Conservation (phyloP, 2,888 invertebrate species). For the Bombyx huttoni region DNA sequence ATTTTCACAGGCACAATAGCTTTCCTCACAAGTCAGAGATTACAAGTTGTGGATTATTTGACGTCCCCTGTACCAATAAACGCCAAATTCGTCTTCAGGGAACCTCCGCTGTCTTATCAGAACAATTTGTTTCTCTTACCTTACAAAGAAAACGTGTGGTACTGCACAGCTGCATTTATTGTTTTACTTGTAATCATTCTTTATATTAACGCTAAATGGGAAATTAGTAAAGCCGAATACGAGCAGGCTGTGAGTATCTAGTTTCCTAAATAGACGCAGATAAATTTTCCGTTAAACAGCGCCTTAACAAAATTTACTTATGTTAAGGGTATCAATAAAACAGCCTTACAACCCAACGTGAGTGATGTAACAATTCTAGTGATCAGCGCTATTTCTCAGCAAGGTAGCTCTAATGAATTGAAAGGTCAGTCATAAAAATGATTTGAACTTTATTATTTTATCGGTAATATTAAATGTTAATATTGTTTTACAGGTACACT, state of each 20-base stretch:
- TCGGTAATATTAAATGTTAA: too few species aligned
- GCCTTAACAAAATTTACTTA: neutral
- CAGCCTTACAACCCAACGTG: slow-evolving; percentile 30
- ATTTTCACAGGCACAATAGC: slow-evolving; percentile 27
- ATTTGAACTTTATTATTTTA: neutral
- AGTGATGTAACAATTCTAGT: slow-evolving; percentile 68
- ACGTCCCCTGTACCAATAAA: slow-evolving; percentile 42
- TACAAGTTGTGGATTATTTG: slow-evolving; percentile 49
- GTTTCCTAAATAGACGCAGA: too few species aligned
- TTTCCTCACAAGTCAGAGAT: slow-evolving; percentile 26
- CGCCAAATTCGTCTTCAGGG: slow-evolving; percentile 73
- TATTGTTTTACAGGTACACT: slow-evolving; percentile 25
- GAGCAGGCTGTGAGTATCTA: slow-evolving; percentile 10
- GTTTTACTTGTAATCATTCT: slow-evolving; percentile 28
- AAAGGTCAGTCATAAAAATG: slow-evolving; percentile 20
- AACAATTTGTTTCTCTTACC: slow-evolving; percentile 77
- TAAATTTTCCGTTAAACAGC: too few species aligned
- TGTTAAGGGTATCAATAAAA: slow-evolving; percentile 18
- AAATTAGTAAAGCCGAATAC: slow-evolving; percentile 18
- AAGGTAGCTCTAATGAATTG: slow-evolving; percentile 56
- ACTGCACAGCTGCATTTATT: slow-evolving; percentile 53
- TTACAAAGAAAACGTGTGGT: slow-evolving; percentile 75
- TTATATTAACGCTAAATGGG: slow-evolving; percentile 41
- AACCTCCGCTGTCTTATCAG: slow-evolving; percentile 76
- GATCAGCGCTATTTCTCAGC: slow-evolving; percentile 73